Evolutionary conservation across 2,888 invertebrate species (phyloP), one percentile per base, ranked within the genome.

Genomic region (Lithosia quadra): DNA sequence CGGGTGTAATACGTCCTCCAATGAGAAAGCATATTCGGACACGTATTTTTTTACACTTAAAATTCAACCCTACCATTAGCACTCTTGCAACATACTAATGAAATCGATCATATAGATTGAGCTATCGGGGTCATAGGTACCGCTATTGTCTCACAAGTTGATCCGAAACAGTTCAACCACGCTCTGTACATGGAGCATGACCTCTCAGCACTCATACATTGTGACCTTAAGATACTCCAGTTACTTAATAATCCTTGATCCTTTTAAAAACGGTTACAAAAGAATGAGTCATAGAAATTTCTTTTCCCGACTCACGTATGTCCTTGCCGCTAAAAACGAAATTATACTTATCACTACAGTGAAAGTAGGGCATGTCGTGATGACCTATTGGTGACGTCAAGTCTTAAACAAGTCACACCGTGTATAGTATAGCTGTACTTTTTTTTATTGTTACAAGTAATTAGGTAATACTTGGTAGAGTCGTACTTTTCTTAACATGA

Each of bases 261-360:
- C n/a, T 22, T 24, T 56, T 39, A 18, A 33, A 39, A 24, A 56
- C 24, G 22, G 56, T 28, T 56, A 63, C 18, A 24, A 57, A 39
- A 43, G 8, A 63, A 28, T 58, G 21, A 58, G 43, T 65, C 57
- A 56, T 43, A 13, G 18, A 7, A 63, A 43, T 62, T 28, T 62
- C 39, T 33, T 34, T 57, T 5, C 11, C 49, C 57, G 10, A n/a
- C 62, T 49, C 18, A 63, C 43, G 39, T 64, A 15, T 59, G 63
- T 63, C 59, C 68, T 64, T 63, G 63, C 2, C 10, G 43, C 24
- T 58, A 39, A 55, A 63, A 57, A 63, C 59, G 63, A 57, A 59
- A 60, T 68, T 60, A 28, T 63, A 68, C 63, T 68, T 68, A 68
- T 68, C 68, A 68, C 64, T 59, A 22, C 21, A 28, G 59, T 63